Conservation (phyloP, 2,113 vertebrate genomes). For the Salvelinus fontinalis region DNA sequence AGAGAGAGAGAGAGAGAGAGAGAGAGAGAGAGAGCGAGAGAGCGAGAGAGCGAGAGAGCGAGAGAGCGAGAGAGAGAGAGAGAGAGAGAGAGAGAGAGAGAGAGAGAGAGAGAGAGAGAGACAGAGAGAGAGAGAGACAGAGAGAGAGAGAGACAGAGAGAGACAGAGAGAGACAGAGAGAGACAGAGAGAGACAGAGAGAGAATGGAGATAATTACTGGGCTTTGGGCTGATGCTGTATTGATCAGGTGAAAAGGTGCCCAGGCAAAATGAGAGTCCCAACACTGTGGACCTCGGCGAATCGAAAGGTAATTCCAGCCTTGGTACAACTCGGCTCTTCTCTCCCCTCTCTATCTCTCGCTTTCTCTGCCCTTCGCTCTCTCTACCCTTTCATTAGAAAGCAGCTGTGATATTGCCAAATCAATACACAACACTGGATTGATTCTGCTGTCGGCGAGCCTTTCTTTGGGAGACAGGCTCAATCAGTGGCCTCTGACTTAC, state of each 20-base stretch:
- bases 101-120: not conserved
- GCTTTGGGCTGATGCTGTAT: constrained; percentile 85
- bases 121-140: no score
- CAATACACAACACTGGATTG: constrained; percentile 78
- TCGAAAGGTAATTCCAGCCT: constrained; percentile 96
- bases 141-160: no score
- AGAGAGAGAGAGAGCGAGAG: no score
- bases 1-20: no score
- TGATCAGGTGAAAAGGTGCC: constrained; percentile 76
- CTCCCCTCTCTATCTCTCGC: constrained; percentile 1
- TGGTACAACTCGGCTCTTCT: constrained; percentile 14
- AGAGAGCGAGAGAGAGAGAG: no score
- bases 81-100: no score
- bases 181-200: constrained; percentile 48
- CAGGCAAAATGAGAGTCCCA: constrained; percentile 11
- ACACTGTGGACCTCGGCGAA: constrained; percentile 81
- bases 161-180: no score
- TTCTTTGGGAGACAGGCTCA: constrained; percentile 76
- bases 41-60: no score
- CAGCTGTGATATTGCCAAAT: constrained; percentile 92
- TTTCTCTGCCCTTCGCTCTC: not conserved
- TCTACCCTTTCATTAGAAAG: constrained; percentile 83
- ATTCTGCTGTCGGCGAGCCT: constrained; percentile 83
- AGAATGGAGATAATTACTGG: constrained; percentile 90
- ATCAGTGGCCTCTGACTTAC: constrained; percentile 83